These are phyloP conservation scores for Gymnodraco acuticeps DNA, from an alignment of 2,797 vertebrate species.

Conservation along the genomic window DNA sequence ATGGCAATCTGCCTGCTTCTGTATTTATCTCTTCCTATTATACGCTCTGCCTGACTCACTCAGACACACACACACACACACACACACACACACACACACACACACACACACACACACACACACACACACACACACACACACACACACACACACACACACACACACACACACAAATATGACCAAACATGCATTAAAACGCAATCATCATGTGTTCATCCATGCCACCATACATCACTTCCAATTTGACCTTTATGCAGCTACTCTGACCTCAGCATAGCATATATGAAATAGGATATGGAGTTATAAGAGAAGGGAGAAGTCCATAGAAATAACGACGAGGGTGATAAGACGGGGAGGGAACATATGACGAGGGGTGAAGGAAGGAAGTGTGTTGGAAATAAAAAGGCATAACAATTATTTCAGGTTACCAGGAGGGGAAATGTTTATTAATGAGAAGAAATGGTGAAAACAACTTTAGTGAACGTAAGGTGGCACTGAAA, in stretches of 20 bases:
- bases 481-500: background rate
- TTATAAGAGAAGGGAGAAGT: background rate
- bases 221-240: background rate
- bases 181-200: conserved; percentile 12
- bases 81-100: conserved; percentile 9
- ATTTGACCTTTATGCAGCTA: conserved; percentile 14
- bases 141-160: conserved; percentile 13
- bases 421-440: conserved; percentile 3
- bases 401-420: background rate
- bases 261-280: conserved; percentile 33
- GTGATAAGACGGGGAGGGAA: conserved; percentile 24
- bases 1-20: conserved; percentile 62
- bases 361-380: conserved; percentile 5
- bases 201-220: background rate
- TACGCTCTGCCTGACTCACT: conserved; percentile 43
- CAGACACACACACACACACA: conserved; percentile 15
- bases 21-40: conserved; percentile 57
- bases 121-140: background rate
- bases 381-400: background rate
- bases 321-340: conserved; percentile 17
- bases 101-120: conserved; percentile 15
- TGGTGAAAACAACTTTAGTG: background rate
- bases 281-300: background rate
- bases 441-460: background rate
- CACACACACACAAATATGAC: conserved; percentile 12